Evolutionary conservation across 2,888 invertebrate species (phyloP).

Genomic region (Platypus cylindrus): DNA sequence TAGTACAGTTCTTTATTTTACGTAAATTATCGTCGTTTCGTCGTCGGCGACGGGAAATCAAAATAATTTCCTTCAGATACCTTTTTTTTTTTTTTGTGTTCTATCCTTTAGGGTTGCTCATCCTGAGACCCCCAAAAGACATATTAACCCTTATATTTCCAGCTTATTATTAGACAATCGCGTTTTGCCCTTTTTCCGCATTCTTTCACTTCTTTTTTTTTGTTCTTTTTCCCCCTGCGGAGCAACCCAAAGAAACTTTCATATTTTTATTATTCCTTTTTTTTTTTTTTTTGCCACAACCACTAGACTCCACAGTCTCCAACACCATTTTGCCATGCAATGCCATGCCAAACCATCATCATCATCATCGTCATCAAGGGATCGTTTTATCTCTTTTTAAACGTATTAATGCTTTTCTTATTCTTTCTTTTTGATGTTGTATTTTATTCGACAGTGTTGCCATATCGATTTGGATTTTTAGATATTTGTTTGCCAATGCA

Average conservation of each 20-base stretch:
- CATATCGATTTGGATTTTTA: constrained; percentile 3
- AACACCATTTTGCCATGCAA: too few species aligned
- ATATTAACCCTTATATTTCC: constrained; percentile 14
- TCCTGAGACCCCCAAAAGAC: constrained; percentile 15
- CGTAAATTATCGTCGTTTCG: too few species aligned
- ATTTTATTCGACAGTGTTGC: too few species aligned
- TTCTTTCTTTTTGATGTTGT: constrained; percentile 18
- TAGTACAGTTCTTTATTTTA: too few species aligned
- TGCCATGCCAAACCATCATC: too few species aligned
- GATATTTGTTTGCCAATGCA: too few species aligned
- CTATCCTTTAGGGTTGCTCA: too few species aligned
- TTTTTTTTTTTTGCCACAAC: too few species aligned
- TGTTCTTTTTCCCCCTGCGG: constrained; percentile 11
- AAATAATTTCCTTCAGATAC: too few species aligned
- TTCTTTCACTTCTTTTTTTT: constrained; percentile 14
- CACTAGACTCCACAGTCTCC: too few species aligned
- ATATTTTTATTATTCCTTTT: constrained; percentile 13
- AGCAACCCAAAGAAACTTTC: constrained; percentile 12
- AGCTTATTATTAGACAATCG: constrained; percentile 13
- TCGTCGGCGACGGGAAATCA: too few species aligned
- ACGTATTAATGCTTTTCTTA: constrained; percentile 22
- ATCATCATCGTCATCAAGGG: constrained; percentile 25
- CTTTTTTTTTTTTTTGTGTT: too few species aligned
- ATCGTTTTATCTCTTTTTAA: constrained; percentile 25
- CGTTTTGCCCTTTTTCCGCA: constrained; percentile 15